These are phyloP conservation scores for Tetranychus urticae DNA, from an alignment of 1,140 invertebrate genomes.

Conservation along the genomic window DNA sequence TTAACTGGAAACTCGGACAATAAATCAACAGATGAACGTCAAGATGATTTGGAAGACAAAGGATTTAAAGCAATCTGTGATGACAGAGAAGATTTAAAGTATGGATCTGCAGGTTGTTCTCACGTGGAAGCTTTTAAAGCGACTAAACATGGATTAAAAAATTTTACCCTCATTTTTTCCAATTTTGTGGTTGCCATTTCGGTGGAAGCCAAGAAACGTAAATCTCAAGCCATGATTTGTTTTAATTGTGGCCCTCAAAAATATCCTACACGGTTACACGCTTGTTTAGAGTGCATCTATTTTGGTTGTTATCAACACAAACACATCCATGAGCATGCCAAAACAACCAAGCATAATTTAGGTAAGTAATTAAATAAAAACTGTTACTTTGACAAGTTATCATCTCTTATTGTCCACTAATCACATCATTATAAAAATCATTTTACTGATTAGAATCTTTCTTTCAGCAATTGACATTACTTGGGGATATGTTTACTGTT, in stretches of 20 bases:
- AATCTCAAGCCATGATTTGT: constrained; percentile 24
- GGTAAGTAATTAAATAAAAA: constrained; percentile 21
- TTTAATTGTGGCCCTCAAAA: constrained; percentile 36
- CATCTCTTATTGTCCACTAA: neutral
- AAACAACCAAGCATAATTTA: constrained; percentile 49
- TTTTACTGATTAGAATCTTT: neutral
- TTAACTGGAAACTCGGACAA: no score
- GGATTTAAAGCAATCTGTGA: no score
- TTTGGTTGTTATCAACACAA: constrained; percentile 56
- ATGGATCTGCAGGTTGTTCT: neutral
- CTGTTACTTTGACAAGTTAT: neutral
- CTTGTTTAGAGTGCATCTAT: constrained; percentile 70
- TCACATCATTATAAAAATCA: neutral
- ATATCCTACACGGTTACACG: constrained; percentile 42
- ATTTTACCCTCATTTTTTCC: neutral
- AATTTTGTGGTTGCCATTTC: neutral
- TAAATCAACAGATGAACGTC: no score
- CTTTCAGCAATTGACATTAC: constrained; percentile 47
- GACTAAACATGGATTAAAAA: neutral
- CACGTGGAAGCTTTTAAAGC: neutral
- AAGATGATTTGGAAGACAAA: no score
- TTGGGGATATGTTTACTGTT: constrained; percentile 74
- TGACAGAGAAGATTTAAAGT: no score
- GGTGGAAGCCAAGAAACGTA: neutral
- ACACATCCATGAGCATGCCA: constrained; percentile 64